Conservation (phyloP, 2,797 vertebrate genomes). For the Lindbergichthys nudifrons region DNA sequence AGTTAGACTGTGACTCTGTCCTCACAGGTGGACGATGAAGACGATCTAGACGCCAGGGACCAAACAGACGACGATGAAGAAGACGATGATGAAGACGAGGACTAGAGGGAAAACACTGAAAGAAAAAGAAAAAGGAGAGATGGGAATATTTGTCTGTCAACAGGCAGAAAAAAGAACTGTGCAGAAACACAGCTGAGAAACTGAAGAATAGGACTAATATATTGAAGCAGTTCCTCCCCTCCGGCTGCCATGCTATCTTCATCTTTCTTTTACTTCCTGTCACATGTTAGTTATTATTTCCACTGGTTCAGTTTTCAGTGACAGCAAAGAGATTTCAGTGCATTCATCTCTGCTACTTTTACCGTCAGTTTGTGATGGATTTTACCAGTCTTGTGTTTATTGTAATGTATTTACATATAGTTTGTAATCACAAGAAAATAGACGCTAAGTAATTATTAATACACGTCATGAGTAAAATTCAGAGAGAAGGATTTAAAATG, state of each 20-base stretch:
- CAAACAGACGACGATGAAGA: slow-evolving; percentile 88
- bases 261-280: slow-evolving; percentile 16
- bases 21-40: slow-evolving; percentile 94
- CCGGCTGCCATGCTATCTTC: slow-evolving; percentile 55
- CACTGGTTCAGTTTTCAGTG: slow-evolving; percentile 28
- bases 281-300: slow-evolving; percentile 53
- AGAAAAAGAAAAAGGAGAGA: slow-evolving; percentile 34
- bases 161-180: slow-evolving; percentile 53
- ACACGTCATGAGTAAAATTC: slow-evolving; percentile 26
- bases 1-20: slow-evolving; percentile 69
- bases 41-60: slow-evolving; percentile 92
- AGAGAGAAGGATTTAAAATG: slow-evolving; percentile 32
- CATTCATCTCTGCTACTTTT: slow-evolving; percentile 68
- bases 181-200: slow-evolving; percentile 54
- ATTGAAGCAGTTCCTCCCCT: slow-evolving; percentile 57
- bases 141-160: slow-evolving; percentile 32
- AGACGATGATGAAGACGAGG: slow-evolving; percentile 85
- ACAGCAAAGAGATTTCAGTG: slow-evolving; percentile 40
- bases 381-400: slow-evolving; percentile 53
- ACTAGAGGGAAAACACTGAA: slow-evolving; percentile 70
- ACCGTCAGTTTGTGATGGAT: slow-evolving; percentile 37
- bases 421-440: slow-evolving; percentile 36
- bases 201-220: slow-evolving; percentile 56
- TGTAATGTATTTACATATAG: slow-evolving; percentile 49
- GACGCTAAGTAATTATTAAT: slow-evolving; percentile 33